These are phyloP conservation scores for Atherinosoma microstoma DNA, from an alignment of 2,797 vertebrate species.

Conservation along the genomic window DNA sequence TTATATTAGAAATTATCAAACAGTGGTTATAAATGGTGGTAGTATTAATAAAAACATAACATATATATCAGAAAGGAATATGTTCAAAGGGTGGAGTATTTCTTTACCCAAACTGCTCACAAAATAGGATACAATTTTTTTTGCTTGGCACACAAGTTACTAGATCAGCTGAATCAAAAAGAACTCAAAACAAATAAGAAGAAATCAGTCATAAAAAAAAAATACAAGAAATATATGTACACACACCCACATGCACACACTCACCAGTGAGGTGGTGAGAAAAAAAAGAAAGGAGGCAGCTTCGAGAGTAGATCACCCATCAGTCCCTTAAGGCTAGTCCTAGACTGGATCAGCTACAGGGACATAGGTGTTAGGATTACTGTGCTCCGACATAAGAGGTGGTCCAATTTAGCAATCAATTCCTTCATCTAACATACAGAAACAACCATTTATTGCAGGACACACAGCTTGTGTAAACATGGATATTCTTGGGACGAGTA, in stretches of 20 bases:
- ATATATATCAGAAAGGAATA: constrained; percentile 36
- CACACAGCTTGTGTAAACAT: constrained; percentile 20
- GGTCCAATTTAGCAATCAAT: constrained; percentile 13
- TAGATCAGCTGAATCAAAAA: constrained; percentile 52
- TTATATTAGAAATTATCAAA: constrained; percentile 66
- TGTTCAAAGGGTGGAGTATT: background rate
- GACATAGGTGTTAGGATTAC: background rate
- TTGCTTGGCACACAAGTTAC: constrained; percentile 61
- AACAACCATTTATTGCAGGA: background rate
- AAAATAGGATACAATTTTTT: constrained; percentile 30
- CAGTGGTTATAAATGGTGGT: constrained; percentile 81
- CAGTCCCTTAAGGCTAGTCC: background rate
- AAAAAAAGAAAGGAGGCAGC: constrained; percentile 43
- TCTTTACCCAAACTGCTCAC: constrained; percentile 18
- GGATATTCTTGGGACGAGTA: constrained; percentile 35
- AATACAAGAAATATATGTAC: constrained; percentile 42
- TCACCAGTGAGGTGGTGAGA: constrained; percentile 41
- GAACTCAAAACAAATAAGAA: constrained; percentile 31
- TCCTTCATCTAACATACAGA: constrained; percentile 53
- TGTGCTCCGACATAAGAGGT: background rate
- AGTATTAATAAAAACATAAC: constrained; percentile 59
- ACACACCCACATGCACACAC: constrained; percentile 26
- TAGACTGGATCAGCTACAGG: constrained; percentile 13
- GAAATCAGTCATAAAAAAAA: background rate
- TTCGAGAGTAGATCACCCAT: constrained; percentile 41